Base-by-base conservation (phyloP, 2,113 vertebrate species). In the Amblyornis subalaris region DNA sequence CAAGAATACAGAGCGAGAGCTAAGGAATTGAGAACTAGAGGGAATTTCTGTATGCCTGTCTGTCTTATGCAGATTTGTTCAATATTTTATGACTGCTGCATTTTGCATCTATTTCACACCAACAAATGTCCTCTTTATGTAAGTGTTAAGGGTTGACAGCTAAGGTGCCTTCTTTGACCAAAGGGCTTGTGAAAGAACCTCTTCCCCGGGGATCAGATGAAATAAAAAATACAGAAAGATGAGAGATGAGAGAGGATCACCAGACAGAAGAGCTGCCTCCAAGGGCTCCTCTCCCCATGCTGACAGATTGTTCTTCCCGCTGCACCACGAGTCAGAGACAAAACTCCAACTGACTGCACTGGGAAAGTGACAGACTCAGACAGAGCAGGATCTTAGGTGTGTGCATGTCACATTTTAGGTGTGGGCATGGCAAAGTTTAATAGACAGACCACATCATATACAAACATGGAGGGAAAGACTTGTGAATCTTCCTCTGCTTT, bases 81-180 rank as follows among this genome's bases (percentile, higher is more conserved):
- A 81, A 51, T 94, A 90, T 90, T 94, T 95, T 89, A 93, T 8
- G 25, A 25, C 26, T 74, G 21, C 38, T 48, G 28, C 22, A 79
- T 81, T 95, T 94, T 95, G 38, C 66, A 71, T 58, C 31, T 67
- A 73, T 89, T 95, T 94, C 62, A 45, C 24, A 88, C 60, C 58
- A 94, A 65, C 47, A 79, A 71, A 93, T 70, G 35, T 73, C 40
- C n/a, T 48, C 26, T 60, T 92, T 4, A 3, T 87, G 38, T 57
- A 66, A 88, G 36, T 50, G 17, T 83, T 91, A 88, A 94, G 78
- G 67, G 48, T 67, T 88, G 89, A 88, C 69, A 93, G 65, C 33
- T 42, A 53, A 95, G 60, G 58, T 93, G 48, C 55, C 45, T 96
- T 90, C 84, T 62, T 28, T 35, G 31, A 97, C 92, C 70, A 95